A percentile compares a stretch with the other conserved stretches of the same genome.
phyloP scores from a whole-genome alignment of 2,113 vertebrate species.

The Seriola dumerili region DNA sequence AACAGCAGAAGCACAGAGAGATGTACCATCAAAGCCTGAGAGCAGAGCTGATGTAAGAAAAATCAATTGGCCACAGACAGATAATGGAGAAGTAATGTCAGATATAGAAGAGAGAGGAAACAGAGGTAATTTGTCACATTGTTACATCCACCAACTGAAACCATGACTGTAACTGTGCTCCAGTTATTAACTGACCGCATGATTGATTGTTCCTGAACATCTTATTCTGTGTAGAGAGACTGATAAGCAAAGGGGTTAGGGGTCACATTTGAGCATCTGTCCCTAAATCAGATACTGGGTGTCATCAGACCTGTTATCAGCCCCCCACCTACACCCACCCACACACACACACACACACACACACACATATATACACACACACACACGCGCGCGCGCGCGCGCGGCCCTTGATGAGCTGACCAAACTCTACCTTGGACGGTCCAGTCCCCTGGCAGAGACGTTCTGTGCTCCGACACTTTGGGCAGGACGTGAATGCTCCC shows the following conservation, averaged over 20 bases:
- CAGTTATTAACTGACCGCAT: not conserved
- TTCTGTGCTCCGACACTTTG: constrained; percentile 84
- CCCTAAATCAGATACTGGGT: not conserved
- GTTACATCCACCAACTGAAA: not conserved
- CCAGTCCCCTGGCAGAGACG: constrained; percentile 83
- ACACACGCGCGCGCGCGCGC: not conserved
- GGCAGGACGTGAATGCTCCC: constrained; percentile 87
- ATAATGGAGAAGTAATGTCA: constrained; percentile 29
- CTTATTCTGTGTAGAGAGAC: not conserved
- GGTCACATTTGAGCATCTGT: too few relatives aligned
- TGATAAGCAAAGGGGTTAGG: not conserved
- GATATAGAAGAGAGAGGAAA: not conserved
- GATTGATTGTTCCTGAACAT: not conserved
- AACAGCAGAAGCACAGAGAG: not conserved
- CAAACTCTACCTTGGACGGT: constrained; percentile 80
- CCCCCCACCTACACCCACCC: too few relatives aligned
- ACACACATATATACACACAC: too few relatives aligned
- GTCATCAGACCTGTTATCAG: not conserved
- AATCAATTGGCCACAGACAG: constrained; percentile 39
- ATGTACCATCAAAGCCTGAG: not conserved
- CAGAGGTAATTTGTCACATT: not conserved
- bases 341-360: too few relatives aligned
- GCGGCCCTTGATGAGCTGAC: not conserved
- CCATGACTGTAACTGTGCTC: not conserved
- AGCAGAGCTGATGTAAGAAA: constrained; percentile 4